phyloP scores from a whole-genome alignment of 1,140 invertebrate genomes.

The Listronotus oregonensis region DNA sequence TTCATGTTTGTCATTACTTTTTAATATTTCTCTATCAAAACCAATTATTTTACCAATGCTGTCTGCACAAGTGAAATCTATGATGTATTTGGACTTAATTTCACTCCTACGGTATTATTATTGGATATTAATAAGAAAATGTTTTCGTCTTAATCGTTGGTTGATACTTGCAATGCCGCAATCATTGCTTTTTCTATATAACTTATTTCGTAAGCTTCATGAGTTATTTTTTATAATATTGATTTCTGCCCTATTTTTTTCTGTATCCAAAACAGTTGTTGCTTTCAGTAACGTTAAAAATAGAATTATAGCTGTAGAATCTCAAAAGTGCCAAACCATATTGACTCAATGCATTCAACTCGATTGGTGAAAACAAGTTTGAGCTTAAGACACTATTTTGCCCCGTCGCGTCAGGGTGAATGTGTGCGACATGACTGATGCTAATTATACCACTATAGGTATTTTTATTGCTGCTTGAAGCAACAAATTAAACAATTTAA shows the following conservation, averaged over 20 bases:
- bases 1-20: slow-evolving; percentile 14
- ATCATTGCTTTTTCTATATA: slow-evolving; percentile 2
- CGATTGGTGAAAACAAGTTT: slow-evolving; percentile 22
- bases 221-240: slow-evolving; percentile 1
- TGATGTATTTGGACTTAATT: slow-evolving; percentile 15
- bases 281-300: slow-evolving; percentile 22
- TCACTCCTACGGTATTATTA: slow-evolving; percentile 28
- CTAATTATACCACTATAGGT: too few relatives aligned
- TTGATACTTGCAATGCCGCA: neutral
- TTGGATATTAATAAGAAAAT: neutral
- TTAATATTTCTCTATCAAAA: slow-evolving; percentile 12
- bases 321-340: slow-evolving; percentile 24
- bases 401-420: slow-evolving; percentile 21
- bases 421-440: slow-evolving; percentile 25
- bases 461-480: too few relatives aligned
- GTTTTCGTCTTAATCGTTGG: neutral
- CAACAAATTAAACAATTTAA: too few relatives aligned
- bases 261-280: slow-evolving; percentile 13
- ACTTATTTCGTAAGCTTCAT: slow-evolving; percentile 22
- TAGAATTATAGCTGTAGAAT: slow-evolving; percentile 27
- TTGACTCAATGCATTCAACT: slow-evolving; percentile 19
- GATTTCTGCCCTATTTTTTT: neutral
- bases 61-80: slow-evolving; percentile 14
- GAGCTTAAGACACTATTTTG: neutral
- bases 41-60: slow-evolving; percentile 10